Base-by-base conservation (phyloP, 2,797 vertebrate genomes). In the Sebastes oblongus region DNA sequence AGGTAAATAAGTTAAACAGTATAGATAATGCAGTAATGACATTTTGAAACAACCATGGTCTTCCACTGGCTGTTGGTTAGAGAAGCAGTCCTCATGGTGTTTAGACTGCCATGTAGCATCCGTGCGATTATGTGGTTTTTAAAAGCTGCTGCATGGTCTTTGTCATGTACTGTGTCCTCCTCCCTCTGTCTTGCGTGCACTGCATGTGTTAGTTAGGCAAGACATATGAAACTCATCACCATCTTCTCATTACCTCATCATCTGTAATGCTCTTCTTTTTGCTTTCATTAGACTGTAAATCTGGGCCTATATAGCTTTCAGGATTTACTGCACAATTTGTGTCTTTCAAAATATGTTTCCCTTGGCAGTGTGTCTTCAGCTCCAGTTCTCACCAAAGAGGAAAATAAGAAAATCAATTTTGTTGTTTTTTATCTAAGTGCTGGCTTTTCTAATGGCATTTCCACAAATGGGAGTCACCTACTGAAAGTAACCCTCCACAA, bases 201-300 rank as follows among this genome's bases (percentile, higher is more conserved):
- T 66, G 59, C 24, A 4, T 61, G 69, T 65, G 18, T 66, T 69
- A 29, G 24, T 54, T 34, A 52, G 13, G 62, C 81, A 75, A 75
- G 76, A 78, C 85, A 87, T 74, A 72, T 88, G 86, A 83, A 87
- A 86, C 59, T 78, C 72, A 87, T 89, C 86, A 85, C 60, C 52
- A 29, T 83, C 60, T 85, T 86, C 81, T 82, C 78, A 83, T 90
- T 77, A 87, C 88, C 73, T 89, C 83, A 87, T 82, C 76, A 69
- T 80, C 79, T 74, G 62, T 82, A 76, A 82, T 81, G 52, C 66
- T 86, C 42, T 66, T 73, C 68, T 75, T 69, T 71, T 80, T 80
- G 86, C 74, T 62, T 85, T 69, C 79, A 77, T 82, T 80, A 78
- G 66, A 68, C 68, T 77, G 65, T 88, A 87, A 84, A 88, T 86